A percentile compares a stretch with the other conserved stretches of the same genome.
These are phyloP conservation scores for Thaumatotibia leucotreta DNA, from an alignment of 1,140 invertebrate species.

Conservation along the genomic window DNA sequence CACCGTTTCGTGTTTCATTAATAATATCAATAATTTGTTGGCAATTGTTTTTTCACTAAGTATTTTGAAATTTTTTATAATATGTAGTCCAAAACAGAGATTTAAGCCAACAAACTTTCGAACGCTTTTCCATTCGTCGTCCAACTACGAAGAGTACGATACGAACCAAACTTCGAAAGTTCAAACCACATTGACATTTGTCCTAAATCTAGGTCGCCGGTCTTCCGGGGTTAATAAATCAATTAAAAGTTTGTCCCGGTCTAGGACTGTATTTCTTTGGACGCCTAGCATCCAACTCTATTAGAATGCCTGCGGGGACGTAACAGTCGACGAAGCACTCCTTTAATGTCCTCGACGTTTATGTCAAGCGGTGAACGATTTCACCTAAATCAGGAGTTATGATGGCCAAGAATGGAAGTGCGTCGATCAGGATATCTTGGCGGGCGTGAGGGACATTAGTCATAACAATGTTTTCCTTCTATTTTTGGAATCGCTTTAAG, in stretches of 20 bases:
- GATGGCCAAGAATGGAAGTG: constrained; percentile 1
- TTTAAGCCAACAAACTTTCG: neutral
- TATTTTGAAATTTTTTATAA: no score
- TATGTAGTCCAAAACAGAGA: neutral
- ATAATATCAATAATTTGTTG: no score
- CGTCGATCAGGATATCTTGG: neutral
- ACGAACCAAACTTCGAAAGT: neutral
- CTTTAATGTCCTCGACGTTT: constrained; percentile 41
- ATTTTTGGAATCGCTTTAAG: neutral
- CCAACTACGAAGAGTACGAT: neutral
- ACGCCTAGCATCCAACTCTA: constrained; percentile 33
- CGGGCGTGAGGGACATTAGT: neutral
- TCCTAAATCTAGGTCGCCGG: neutral
- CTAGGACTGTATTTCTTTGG: constrained; percentile 21
- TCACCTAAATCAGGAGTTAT: constrained; percentile 33
- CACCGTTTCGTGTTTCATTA: no score
- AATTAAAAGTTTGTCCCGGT: neutral
- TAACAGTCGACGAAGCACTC: constrained; percentile 42
- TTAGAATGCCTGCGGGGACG: constrained; percentile 54
- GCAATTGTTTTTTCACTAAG: no score
- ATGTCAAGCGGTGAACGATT: constrained; percentile 27
- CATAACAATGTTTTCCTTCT: neutral
- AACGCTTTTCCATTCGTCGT: neutral
- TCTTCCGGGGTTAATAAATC: neutral
- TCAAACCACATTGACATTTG: neutral